Evolutionary conservation across 2,797 vertebrate genomes (phyloP), one percentile per base, ranked within the genome.

Genomic region (Nothura maculosa): DNA sequence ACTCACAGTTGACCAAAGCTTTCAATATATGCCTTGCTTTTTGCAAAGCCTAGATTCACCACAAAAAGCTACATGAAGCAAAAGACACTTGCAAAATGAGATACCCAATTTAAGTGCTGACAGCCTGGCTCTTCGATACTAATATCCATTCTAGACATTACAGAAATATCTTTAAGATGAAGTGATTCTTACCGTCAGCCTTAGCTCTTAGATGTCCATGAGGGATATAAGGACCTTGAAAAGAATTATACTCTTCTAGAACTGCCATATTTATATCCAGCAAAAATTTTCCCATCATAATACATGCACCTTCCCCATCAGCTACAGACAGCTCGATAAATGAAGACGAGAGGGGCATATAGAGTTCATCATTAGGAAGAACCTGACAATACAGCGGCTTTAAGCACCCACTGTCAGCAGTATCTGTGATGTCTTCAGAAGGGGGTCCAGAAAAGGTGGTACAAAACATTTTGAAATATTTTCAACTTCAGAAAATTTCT

Each of bases 281-380:
- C 22, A 98, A 96, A 93, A 98, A 95, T 95, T 97, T 97, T 52
- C 97, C 97, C 52, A 98, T 97, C 95, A 97, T 87, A 74, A 94
- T 84, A 90, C 95, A 96, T 20, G 97, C 86, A 79, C 80, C 92
- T 89, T 97, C 94, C 67, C 97, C 96, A 12, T 93, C 80, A 92
- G 96, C 90, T 74, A 96, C 13, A 14, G 97, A 96, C 4, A 97
- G 93, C 28, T 90, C 97, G 52, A 96, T 62, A 10, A 92, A 61
- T 0, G 94, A 96, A 66, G 97, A 94, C 0, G 97, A 95, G 13
- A 98, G 96, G 27, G 97, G 77, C 12, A 96, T 81, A 85, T 97
- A 98, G 30, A 98, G 95, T 74, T 98, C 98, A 20, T 98, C 98
- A n/a, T 97, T 96, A 27, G 98, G 98, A 92, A 99, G 98, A 27